phyloP scores from a whole-genome alignment of 2,113 vertebrate species.

The Triplophysa tibetana region DNA sequence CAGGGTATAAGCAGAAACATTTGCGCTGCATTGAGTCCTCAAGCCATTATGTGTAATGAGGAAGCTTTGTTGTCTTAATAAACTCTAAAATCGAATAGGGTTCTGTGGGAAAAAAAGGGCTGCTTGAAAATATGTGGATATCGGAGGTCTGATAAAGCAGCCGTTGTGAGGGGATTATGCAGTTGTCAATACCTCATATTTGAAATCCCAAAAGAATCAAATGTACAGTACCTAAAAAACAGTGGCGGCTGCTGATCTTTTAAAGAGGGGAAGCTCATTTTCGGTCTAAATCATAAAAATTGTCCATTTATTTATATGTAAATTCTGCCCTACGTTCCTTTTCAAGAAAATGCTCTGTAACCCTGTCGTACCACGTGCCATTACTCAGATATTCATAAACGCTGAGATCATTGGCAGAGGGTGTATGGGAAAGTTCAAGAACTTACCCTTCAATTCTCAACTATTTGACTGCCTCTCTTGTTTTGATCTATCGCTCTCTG shows the following conservation, averaged over 20 bases:
- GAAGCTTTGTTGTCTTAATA: conserved; percentile 24
- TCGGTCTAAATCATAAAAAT: too few relatives aligned
- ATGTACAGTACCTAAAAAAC: background rate
- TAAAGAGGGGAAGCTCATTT: too few relatives aligned
- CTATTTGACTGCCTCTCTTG: background rate
- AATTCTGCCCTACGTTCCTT: too few relatives aligned
- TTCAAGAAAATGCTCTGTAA: too few relatives aligned
- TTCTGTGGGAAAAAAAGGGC: background rate
- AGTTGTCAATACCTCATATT: background rate
- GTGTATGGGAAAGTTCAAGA: conserved; percentile 12
- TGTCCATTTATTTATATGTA: too few relatives aligned
- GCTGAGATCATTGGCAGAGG: background rate
- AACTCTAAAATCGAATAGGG: background rate
- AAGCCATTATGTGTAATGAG: conserved; percentile 17
- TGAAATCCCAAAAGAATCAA: background rate
- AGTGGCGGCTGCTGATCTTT: too few relatives aligned
- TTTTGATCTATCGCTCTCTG: background rate
- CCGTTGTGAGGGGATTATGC: background rate
- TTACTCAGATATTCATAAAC: conserved; percentile 5
- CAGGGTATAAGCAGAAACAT: background rate
- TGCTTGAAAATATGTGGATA: background rate
- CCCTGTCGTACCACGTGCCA: too few relatives aligned
- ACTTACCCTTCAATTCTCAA: background rate
- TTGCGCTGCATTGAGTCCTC: conserved; percentile 8
- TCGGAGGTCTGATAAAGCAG: background rate